Evolutionary conservation across 2,888 invertebrate genomes (phyloP), one percentile per base, ranked within the genome.

Genomic region (Xestia ashworthii): DNA sequence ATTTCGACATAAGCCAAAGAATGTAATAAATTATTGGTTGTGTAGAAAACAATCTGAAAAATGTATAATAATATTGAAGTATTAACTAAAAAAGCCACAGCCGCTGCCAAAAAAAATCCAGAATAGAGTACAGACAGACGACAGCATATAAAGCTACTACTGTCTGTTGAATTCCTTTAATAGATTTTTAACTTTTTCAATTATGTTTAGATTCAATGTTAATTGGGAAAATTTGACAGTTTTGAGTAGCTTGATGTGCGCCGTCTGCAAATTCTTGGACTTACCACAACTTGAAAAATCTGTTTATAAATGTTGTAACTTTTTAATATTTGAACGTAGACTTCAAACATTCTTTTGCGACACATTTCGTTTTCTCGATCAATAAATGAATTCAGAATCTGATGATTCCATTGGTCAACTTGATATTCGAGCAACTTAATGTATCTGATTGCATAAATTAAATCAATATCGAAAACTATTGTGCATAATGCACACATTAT

Each of bases 281-380:
- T 38, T 11, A 75, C 76, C 76, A 64, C 9, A 14, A 50, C 16
- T 50, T 74, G 50, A 50, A 74, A 74, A 44, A 74, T 50, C 16
- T 74, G 50, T 74, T 50, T 75, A 38, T 32, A 74, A n/a, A 74
- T 50, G 11, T 44, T 50, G n/a, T 74, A 76, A 66, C 65, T 46
- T 22, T 58, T 66, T 16, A 76, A 16, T 48, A 76, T 75, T 55
- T 76, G 53, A 25, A 41, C 25, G 25, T 76, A 75, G 19, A 48
- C 25, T 48, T 65, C 25, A 11, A 76, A 66, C 12, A 58, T 38
- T 25, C 11, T 65, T 58, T 58, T 66, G 1, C 25, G 55, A 58
- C 5, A 41, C 3, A 8, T 11, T 11, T 58, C 25, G 8, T 41
- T 65, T 60, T 5, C 19, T 5, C 44, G 44, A 32, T 76, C 41